Conservation (phyloP, 2,797 vertebrate genomes). For the Syndactyla subalaris region DNA sequence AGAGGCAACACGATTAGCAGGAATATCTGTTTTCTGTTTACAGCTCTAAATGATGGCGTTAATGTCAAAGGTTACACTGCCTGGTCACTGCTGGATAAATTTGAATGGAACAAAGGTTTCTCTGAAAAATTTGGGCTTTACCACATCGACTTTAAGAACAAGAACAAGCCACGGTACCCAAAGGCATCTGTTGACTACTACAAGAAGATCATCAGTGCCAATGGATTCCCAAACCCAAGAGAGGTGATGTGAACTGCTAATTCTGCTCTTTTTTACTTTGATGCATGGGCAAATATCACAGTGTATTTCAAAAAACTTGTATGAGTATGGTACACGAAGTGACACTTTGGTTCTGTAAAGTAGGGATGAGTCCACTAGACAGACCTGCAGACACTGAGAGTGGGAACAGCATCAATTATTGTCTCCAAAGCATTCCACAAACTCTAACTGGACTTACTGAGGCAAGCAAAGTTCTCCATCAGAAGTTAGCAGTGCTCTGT, state of each 20-base stretch:
- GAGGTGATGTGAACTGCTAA: slow-evolving; percentile 76
- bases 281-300: not conserved
- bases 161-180: slow-evolving; percentile 90
- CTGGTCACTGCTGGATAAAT: slow-evolving; percentile 94
- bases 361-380: not conserved
- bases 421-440: not conserved
- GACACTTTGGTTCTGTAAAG: not conserved
- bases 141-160: slow-evolving; percentile 88
- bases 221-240: slow-evolving; percentile 90
- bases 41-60: slow-evolving; percentile 92
- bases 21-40: not conserved
- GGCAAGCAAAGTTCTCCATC: not conserved
- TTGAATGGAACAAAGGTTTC: slow-evolving; percentile 95
- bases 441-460: not conserved
- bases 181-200: slow-evolving; percentile 93
- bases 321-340: not conserved
- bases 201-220: slow-evolving; percentile 86
- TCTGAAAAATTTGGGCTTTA: slow-evolving; percentile 91
- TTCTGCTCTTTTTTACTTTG: not conserved
- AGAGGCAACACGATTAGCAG: not conserved
- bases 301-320: not conserved
- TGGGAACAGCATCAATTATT: not conserved
- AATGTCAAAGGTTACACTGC: slow-evolving; percentile 91
- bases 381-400: not conserved
- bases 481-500: not conserved